Evolutionary conservation across 2,113 vertebrate species (phyloP).

Genomic region (Aldabrachelys gigantea): DNA sequence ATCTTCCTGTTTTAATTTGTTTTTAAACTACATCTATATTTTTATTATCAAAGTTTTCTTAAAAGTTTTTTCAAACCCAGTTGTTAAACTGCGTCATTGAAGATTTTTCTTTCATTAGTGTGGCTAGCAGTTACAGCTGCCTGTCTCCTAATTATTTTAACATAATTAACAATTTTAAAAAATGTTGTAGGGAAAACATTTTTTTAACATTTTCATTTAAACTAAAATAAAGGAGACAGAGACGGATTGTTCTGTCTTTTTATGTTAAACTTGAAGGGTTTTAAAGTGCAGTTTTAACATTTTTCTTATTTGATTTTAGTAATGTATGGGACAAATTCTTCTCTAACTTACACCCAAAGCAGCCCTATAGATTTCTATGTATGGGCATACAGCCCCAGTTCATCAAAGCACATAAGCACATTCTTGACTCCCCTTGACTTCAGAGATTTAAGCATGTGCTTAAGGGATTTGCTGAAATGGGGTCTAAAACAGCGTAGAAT

Average conservation of each 20-base stretch:
- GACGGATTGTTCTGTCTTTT: slow-evolving; percentile 67
- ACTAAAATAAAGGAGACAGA: slow-evolving; percentile 39
- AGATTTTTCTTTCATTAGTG: slow-evolving; percentile 33
- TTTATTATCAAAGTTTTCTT: slow-evolving; percentile 63
- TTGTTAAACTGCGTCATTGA: slow-evolving; percentile 59
- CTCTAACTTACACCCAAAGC: not conserved
- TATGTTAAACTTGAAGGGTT: not conserved
- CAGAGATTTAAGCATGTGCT: not conserved
- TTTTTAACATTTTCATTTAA: slow-evolving; percentile 71
- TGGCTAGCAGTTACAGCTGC: slow-evolving; percentile 23
- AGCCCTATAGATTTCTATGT: not conserved
- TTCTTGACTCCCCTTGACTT: not conserved
- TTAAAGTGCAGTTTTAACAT: not conserved
- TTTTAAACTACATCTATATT: slow-evolving; percentile 65
- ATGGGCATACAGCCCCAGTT: not conserved
- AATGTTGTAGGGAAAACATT: slow-evolving; percentile 66
- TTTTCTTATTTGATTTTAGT: not conserved
- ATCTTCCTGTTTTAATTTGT: slow-evolving; percentile 73
- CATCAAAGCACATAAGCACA: not conserved
- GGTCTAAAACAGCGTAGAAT: not conserved
- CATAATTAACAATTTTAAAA: slow-evolving; percentile 45
- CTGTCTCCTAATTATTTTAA: slow-evolving; percentile 53
- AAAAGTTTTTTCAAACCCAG: slow-evolving; percentile 55
- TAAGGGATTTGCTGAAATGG: not conserved
- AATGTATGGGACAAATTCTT: not conserved